Base-by-base conservation (phyloP, 2,113 vertebrate species). In the Naja naja region DNA sequence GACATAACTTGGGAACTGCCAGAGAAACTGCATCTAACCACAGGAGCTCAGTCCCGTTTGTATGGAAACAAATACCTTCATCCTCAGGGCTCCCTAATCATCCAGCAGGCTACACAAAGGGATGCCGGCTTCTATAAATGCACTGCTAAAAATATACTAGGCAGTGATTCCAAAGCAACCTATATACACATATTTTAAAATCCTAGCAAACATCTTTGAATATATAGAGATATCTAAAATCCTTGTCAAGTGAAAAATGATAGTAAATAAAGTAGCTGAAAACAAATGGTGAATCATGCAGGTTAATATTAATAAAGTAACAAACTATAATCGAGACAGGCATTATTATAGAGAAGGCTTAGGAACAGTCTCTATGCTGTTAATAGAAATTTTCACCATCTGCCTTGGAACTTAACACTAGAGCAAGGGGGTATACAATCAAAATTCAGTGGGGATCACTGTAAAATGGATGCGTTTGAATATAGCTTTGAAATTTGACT, bases 1-100 rank as follows among this genome's bases (percentile, higher is more conserved):
- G 98, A 98, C 95, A 95, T 99, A 34, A 97, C 97, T 0, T 99
- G 99, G 99, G 98, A 99, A 60, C 98, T 99, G 10, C 99, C 99
- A 0, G 98, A 98, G 93, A 98, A 97, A 94, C 97, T 97, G 0
- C 98, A 97, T 20, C 92, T 99, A 94, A 97, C 96, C 5, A 97
- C 97, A 3, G 97, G 97, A 85, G n/a, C 97, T 1, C 98, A 98
- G 22, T 98, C 98, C 0, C 98, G 98, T 0, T 95, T 98, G 2
- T 98, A 98, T 49, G 99, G 98, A 56, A 98, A 99, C 96, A 98
- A 98, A 94, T 98, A 98, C 94, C 97, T 99, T 3, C 98, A 99
- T 85, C 98, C 99, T 0, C 98, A 99, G 94, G 99, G 99, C 2
- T 98, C 98, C 0, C 96, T 99, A 47, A 97, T 98, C 92, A 98